These are phyloP conservation scores for Paraplagusia blochii DNA, from an alignment of 2,113 vertebrate genomes.

Conservation along the genomic window DNA sequence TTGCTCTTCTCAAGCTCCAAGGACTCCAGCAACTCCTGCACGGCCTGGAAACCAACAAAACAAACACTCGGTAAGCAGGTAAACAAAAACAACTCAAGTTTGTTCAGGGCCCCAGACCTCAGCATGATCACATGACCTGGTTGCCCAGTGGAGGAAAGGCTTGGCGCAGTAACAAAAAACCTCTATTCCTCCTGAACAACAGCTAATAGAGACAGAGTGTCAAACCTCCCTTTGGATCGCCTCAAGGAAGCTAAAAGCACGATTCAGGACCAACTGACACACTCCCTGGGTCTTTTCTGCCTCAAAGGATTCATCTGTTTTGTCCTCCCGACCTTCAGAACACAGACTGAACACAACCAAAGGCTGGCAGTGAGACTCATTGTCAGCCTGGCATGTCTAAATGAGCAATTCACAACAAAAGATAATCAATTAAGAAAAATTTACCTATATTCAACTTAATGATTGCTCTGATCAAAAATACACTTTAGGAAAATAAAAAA, in stretches of 20 bases:
- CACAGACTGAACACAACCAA: background rate
- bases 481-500: no score
- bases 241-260: conserved; percentile 11
- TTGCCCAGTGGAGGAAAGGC: conserved; percentile 10
- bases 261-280: conserved; percentile 11
- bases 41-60: conserved; percentile 78
- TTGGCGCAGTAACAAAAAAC: conserved; percentile 22
- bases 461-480: no score
- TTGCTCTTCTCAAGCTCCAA: conserved; percentile 95
- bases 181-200: background rate
- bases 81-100: conserved; percentile 6
- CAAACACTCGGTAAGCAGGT: conserved; percentile 22
- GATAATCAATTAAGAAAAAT: no score
- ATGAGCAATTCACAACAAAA: no score
- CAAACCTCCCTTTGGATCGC: background rate
- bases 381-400: no score
- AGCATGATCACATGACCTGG: conserved; percentile 6
- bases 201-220: conserved; percentile 2
- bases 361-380: background rate
- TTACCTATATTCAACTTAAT: no score
- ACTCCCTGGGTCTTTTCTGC: conserved; percentile 2
- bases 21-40: conserved; percentile 90
- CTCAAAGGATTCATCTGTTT: background rate
- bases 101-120: conserved; percentile 6
- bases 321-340: conserved; percentile 11